These are phyloP conservation scores for Saccostrea glomerata DNA, from an alignment of 1,140 invertebrate genomes.

Conservation along the genomic window DNA sequence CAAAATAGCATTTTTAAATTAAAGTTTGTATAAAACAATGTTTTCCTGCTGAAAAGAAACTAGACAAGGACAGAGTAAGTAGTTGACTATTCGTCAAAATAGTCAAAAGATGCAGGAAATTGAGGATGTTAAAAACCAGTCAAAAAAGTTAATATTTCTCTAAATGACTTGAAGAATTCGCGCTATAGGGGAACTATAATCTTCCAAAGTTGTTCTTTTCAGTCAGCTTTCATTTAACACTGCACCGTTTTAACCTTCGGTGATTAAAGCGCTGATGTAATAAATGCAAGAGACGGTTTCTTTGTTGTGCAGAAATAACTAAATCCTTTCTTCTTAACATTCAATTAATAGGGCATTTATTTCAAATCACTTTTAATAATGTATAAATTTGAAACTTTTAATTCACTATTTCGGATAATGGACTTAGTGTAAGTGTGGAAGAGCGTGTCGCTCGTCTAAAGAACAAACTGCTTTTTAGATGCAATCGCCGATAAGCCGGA, in stretches of 20 bases:
- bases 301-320: slow-evolving; percentile 16
- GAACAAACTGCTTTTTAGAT: slow-evolving; percentile 44
- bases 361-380: slow-evolving; percentile 38
- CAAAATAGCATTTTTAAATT: too few relatives aligned
- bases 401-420: slow-evolving; percentile 14
- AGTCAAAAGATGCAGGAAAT: too few relatives aligned
- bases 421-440: slow-evolving; percentile 11
- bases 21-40: too few relatives aligned
- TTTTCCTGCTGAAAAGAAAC: too few relatives aligned
- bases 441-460: neutral
- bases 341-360: slow-evolving; percentile 36
- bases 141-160: too few relatives aligned
- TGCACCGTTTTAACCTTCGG: neutral
- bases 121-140: too few relatives aligned
- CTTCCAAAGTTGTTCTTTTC: neutral
- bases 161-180: too few relatives aligned
- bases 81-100: too few relatives aligned
- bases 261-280: neutral
- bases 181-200: too few relatives aligned
- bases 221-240: neutral
- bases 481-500: slow-evolving; percentile 11
- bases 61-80: too few relatives aligned
- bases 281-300: slow-evolving; percentile 15
- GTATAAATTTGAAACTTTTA: slow-evolving; percentile 41
- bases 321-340: slow-evolving; percentile 23